phyloP scores from a whole-genome alignment of 2,888 invertebrate species.

The Syrphus vitripennis region DNA sequence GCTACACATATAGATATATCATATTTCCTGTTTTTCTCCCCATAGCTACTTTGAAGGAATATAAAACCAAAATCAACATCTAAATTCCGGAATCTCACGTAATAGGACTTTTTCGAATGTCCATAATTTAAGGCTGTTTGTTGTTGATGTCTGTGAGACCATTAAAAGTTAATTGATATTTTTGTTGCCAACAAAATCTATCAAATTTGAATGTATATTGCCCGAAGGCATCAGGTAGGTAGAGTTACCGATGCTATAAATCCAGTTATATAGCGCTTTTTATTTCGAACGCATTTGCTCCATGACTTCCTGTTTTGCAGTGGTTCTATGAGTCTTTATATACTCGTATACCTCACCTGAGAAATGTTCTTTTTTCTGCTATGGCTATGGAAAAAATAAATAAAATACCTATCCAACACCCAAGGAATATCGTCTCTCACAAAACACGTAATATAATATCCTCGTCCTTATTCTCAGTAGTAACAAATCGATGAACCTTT shows the following conservation, averaged over 20 bases:
- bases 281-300: not conserved
- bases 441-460: constrained; percentile 62
- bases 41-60: not conserved
- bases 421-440: constrained; percentile 26
- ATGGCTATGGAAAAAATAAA: constrained; percentile 22
- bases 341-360: not conserved
- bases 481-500: constrained; percentile 60
- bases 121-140: not conserved
- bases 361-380: not conserved
- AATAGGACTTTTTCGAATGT: not conserved
- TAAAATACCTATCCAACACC: not conserved
- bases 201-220: not conserved
- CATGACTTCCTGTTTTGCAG: not conserved
- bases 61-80: not conserved
- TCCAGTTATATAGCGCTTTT: not conserved
- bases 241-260: not conserved
- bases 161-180: constrained; percentile 17
- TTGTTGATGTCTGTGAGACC: not conserved
- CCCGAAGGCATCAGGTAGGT: not conserved
- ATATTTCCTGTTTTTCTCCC: not conserved
- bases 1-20: no score
- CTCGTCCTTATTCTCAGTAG: not conserved
- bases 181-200: not conserved
- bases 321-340: not conserved
- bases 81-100: not conserved